phyloP scores from a whole-genome alignment of 2,113 vertebrate species.

The Pipa parva region DNA sequence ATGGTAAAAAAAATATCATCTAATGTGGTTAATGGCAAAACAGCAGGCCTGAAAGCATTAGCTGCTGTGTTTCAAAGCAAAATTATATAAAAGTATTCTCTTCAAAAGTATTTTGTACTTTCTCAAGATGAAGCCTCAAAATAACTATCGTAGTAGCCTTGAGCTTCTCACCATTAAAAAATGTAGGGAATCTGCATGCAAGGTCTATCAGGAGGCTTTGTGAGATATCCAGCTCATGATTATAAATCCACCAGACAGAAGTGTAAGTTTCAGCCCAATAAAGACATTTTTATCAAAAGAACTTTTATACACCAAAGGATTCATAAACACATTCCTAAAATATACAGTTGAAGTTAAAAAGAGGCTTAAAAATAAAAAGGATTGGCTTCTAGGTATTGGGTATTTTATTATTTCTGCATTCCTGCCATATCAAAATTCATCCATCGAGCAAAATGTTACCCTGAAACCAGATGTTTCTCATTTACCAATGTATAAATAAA shows the following conservation, averaged over 20 bases:
- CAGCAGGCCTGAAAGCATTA: slow-evolving; percentile 4
- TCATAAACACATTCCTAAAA: background rate
- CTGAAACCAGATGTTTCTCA: slow-evolving; percentile 25
- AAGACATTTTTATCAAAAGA: background rate
- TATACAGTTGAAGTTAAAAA: background rate
- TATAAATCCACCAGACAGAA: slow-evolving; percentile 3
- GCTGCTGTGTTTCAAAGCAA: slow-evolving; percentile 3
- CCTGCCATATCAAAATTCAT: slow-evolving; percentile 32
- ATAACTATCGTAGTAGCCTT: slow-evolving; percentile 12
- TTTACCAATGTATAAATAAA: slow-evolving; percentile 33
- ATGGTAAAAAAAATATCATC: background rate
- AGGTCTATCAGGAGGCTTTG: background rate
- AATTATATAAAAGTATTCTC: slow-evolving; percentile 2
- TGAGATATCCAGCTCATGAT: slow-evolving; percentile 1
- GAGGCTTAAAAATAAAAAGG: slow-evolving; percentile 12
- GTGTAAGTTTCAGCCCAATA: background rate
- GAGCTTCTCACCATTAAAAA: slow-evolving; percentile 6
- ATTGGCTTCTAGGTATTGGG: background rate
- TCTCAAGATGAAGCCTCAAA: slow-evolving; percentile 1
- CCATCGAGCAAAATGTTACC: slow-evolving; percentile 27
- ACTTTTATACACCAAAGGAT: background rate
- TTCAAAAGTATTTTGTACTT: slow-evolving; percentile 12
- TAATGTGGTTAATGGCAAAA: background rate
- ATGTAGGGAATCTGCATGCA: slow-evolving; percentile 15
- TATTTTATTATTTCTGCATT: slow-evolving; percentile 33